Conservation (phyloP, 2,888 invertebrate genomes). For the Syrphus vitripennis region DNA sequence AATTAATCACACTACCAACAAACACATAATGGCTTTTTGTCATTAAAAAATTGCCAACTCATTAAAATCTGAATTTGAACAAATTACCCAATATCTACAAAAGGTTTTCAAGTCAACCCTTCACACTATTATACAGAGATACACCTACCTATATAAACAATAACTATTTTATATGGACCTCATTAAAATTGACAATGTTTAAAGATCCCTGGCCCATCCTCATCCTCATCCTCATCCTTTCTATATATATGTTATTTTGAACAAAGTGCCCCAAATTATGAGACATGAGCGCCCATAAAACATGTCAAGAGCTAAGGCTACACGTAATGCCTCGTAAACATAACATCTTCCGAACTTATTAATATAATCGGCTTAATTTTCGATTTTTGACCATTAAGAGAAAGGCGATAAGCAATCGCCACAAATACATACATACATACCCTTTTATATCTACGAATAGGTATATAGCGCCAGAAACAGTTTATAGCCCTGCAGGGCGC, state of each 20-base stretch:
- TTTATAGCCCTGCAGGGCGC: slow-evolving; percentile 61
- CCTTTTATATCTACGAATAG: neutral
- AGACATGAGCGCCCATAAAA: slow-evolving; percentile 47
- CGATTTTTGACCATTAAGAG: slow-evolving; percentile 70
- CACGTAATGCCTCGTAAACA: slow-evolving; percentile 59
- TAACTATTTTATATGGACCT: slow-evolving; percentile 4
- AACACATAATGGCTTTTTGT: neutral
- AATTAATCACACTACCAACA: neutral
- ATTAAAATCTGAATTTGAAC: slow-evolving; percentile 25
- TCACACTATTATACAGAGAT: neutral
- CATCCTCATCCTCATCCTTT: neutral
- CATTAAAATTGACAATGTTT: slow-evolving; percentile 32
- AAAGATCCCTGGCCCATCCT: neutral
- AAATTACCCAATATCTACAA: slow-evolving; percentile 20
- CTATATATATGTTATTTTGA: neutral
- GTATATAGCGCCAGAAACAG: slow-evolving; percentile 18
- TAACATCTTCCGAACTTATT: slow-evolving; percentile 64
- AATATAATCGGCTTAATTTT: slow-evolving; percentile 70
- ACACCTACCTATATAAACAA: neutral
- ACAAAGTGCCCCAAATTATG: slow-evolving; percentile 39
- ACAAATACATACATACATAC: neutral
- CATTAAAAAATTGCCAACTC: slow-evolving; percentile 23
- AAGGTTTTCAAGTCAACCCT: slow-evolving; percentile 3
- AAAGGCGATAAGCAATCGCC: slow-evolving; percentile 56
- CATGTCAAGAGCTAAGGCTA: slow-evolving; percentile 61